phyloP scores from a whole-genome alignment of 2,888 invertebrate species.

The Microctonus hyperodae region DNA sequence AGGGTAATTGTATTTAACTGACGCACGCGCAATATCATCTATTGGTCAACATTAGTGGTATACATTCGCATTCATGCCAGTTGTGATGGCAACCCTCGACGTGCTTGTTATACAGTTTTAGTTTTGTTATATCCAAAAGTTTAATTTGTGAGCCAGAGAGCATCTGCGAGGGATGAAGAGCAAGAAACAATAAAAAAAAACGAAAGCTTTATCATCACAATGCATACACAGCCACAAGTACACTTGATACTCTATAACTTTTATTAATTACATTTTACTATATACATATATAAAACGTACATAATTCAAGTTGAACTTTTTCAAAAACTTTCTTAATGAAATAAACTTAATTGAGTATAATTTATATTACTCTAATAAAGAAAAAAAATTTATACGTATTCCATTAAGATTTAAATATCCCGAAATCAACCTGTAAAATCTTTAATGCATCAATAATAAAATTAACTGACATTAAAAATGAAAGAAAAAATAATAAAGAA shows the following conservation, averaged over 20 bases:
- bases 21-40: conserved; percentile 20
- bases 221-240: not conserved
- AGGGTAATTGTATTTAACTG: conserved; percentile 13
- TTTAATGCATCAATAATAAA: no score
- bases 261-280: not conserved
- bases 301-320: not conserved
- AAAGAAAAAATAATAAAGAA: no score
- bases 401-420: no score
- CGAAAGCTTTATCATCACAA: conserved; percentile 1
- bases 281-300: not conserved
- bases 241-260: not conserved
- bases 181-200: not conserved
- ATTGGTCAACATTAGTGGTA: conserved; percentile 28
- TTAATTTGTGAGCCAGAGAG: not conserved
- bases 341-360: not conserved
- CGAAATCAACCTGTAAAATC: no score
- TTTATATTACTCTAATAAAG: not conserved
- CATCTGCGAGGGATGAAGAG: not conserved
- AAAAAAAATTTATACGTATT: no score
- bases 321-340: not conserved
- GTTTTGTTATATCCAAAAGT: conserved; percentile 1
- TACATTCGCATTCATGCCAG: conserved; percentile 34
- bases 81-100: conserved; percentile 49
- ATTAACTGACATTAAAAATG: no score
- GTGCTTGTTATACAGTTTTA: conserved; percentile 33